Base-by-base conservation (phyloP, 2,113 vertebrate species). In the Cinclus cinclus region DNA sequence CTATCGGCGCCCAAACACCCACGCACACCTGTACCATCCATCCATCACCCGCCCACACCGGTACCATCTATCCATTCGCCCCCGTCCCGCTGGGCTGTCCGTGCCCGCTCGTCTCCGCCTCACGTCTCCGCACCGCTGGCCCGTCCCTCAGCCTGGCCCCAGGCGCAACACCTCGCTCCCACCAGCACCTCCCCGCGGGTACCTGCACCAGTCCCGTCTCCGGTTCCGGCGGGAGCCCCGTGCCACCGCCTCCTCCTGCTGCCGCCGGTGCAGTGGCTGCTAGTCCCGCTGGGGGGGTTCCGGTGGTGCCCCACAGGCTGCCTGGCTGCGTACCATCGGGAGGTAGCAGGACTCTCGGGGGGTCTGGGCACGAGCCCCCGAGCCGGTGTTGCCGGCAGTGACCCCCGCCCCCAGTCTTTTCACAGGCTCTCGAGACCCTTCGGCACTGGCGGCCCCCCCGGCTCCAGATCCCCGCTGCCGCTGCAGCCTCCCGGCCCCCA, bases 391-490 rank as follows among this genome's bases (percentile, higher is more conserved):
- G 39, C 62, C 17, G 0, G 47, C 42, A 14, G 62, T 71, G 70
- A 90, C 91, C 50, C 46, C 20, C 3, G 37, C 39, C 56, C 52
- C 53, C 11, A 97, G 97, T 97, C 82, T 97, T 30, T 97, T 97
- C 41, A 85, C 98, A 83, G 98, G 97, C n/a, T 87, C 98, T 49
- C 97, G 87, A 87, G 98, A 98, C 9, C 53, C 96, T 14, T 97
- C 85, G 35, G 93, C 98, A 5, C 97, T 73, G 58, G 93, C 97
- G 19, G 94, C 95, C 0, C 92, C 97, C 4, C 95, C 77, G 1
- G 96, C 94, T 0, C 89, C 96, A 3, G 91, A 91, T 8, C 70
- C 73, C 9, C 98, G 97, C 85, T 99, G 99, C 93, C 97, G 97
- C 69, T 97, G 97, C 6, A 75, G 97, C 64, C 96, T 93, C 79